A percentile compares a stretch with the other conserved stretches of the same genome.
phyloP scores from a whole-genome alignment of 2,797 vertebrate genomes.

The Cryptoprocta ferox region DNA sequence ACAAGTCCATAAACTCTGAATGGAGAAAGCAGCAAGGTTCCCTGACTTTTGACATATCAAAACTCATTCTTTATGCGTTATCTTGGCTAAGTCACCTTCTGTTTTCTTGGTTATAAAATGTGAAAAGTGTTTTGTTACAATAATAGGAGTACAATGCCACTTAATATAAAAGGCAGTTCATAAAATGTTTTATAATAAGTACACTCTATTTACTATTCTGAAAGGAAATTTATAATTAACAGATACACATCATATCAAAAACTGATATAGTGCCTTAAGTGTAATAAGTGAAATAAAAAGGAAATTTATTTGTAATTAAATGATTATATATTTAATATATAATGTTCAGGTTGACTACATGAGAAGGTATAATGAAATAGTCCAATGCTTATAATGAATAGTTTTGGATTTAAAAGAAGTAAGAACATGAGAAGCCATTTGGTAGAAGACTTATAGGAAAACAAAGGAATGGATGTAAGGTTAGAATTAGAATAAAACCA shows the following conservation, averaged over 20 bases:
- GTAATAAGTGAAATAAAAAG: neutral
- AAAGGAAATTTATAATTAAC: neutral
- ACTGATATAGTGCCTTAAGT: neutral
- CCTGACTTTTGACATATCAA: conserved; percentile 1
- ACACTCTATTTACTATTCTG: neutral
- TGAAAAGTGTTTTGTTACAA: neutral
- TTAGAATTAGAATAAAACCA: neutral
- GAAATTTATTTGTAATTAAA: neutral
- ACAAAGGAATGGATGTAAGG: neutral
- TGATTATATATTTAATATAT: neutral
- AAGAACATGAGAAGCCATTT: neutral
- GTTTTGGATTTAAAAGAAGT: neutral
- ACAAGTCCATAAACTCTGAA: neutral
- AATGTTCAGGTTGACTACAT: neutral
- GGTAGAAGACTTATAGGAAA: neutral
- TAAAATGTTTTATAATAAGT: neutral
- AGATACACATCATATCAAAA: conserved; percentile 17
- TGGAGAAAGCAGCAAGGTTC: neutral
- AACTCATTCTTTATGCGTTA: neutral
- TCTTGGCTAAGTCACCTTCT: neutral
- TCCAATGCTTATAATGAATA: neutral
- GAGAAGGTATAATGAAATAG: neutral
- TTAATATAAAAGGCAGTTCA: neutral
- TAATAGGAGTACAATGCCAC: neutral
- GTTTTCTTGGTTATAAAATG: neutral